These are phyloP conservation scores for Poecile montanus DNA, from an alignment of 2,797 vertebrate species.

Conservation along the genomic window DNA sequence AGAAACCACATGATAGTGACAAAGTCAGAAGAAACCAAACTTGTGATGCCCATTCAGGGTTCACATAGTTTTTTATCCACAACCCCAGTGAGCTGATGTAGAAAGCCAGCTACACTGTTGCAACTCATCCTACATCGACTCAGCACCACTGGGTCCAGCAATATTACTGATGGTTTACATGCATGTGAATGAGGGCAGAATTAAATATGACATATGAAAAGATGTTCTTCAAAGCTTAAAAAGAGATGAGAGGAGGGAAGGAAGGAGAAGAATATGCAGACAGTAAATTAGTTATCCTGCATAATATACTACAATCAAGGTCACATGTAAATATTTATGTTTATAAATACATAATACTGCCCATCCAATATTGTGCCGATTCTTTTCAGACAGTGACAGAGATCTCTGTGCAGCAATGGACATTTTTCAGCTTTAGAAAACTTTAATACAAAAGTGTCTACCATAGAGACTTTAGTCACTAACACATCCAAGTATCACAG, in stretches of 20 bases:
- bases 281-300: background rate
- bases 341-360: background rate
- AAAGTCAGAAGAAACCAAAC: background rate
- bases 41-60: background rate
- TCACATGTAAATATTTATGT: slow-evolving; percentile 1
- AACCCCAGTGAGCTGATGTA: background rate
- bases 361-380: rapidly evolving
- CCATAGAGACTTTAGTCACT: background rate
- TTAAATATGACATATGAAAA: background rate
- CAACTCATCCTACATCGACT: background rate
- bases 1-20: background rate
- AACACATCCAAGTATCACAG: background rate
- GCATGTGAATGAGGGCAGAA: background rate
- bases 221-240: background rate
- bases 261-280: background rate
- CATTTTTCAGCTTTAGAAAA: slow-evolving; percentile 43
- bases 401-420: background rate
- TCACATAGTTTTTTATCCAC: background rate
- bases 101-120: background rate
- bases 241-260: background rate
- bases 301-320: background rate
- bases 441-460: background rate
- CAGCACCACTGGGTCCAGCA: background rate
- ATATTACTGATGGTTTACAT: background rate
- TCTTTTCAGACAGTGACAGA: background rate